Conservation (phyloP, 2,888 invertebrate genomes). For the Synanthedon vespiformis region DNA sequence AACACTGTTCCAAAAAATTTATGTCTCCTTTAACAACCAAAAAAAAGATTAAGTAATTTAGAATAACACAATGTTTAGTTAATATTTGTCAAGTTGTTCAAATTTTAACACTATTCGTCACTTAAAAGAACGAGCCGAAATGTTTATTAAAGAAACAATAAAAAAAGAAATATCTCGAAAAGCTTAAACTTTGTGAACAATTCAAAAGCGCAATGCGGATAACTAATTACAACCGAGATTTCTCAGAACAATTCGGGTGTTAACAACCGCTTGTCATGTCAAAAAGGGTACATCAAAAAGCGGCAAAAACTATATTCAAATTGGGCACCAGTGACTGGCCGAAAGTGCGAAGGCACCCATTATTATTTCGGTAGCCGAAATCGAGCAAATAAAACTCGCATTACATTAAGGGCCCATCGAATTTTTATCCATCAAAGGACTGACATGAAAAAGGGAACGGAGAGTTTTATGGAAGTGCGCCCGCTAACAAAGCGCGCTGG, state of each 20-base stretch:
- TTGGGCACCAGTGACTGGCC: slow-evolving; percentile 30
- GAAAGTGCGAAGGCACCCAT: slow-evolving; percentile 41
- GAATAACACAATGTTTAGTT: slow-evolving; percentile 3
- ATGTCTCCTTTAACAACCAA: no score
- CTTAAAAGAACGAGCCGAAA: slow-evolving; percentile 14
- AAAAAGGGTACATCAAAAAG: slow-evolving; percentile 25
- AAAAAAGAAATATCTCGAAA: slow-evolving; percentile 9
- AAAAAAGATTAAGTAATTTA: not conserved
- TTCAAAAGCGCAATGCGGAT: slow-evolving; percentile 6
- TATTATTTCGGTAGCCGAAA: slow-evolving; percentile 46
- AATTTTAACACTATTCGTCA: slow-evolving; percentile 15
- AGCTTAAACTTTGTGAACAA: slow-evolving; percentile 6
- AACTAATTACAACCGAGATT: slow-evolving; percentile 22
- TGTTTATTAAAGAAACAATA: slow-evolving; percentile 19
- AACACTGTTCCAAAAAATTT: no score
- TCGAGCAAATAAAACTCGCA: slow-evolving; percentile 24
- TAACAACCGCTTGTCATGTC: slow-evolving; percentile 27
- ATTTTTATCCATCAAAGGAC: slow-evolving; percentile 27
- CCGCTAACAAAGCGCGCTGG: slow-evolving; percentile 11
- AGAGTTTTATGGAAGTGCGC: slow-evolving; percentile 12
- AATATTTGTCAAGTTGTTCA: slow-evolving; percentile 13
- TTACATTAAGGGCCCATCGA: slow-evolving; percentile 30
- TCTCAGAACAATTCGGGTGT: slow-evolving; percentile 26
- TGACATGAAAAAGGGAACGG: slow-evolving; percentile 13
- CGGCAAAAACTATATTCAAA: slow-evolving; percentile 35